phyloP scores from a whole-genome alignment of 2,113 vertebrate species.

The Pachycephala philippinensis region DNA sequence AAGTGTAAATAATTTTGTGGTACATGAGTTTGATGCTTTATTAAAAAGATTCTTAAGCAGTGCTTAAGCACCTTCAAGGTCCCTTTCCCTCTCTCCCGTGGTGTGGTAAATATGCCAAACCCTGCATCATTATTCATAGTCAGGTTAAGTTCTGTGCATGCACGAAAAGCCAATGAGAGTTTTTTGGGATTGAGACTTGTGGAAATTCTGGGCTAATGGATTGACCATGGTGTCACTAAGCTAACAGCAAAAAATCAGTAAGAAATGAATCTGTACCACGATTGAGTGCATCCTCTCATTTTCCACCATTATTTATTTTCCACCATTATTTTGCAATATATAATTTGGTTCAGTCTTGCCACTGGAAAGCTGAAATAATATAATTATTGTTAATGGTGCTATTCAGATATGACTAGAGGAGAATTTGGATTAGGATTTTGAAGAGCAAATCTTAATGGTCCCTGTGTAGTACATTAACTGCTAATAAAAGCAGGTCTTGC shows the following conservation, averaged over 20 bases:
- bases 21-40: not conserved
- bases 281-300: not conserved
- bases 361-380: not conserved
- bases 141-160: not conserved
- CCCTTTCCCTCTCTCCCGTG: not conserved
- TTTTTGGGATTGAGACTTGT: fast-evolving
- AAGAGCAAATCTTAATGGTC: not conserved
- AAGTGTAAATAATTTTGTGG: not conserved
- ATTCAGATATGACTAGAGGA: not conserved
- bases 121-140: not conserved
- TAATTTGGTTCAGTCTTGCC: not conserved
- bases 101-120: not conserved
- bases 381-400: not conserved
- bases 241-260: not conserved
- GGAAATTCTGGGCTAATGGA: not conserved
- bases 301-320: not conserved
- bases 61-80: not conserved
- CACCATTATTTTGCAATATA: not conserved
- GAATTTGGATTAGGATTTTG: slow-evolving; percentile 12
- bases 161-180: not conserved
- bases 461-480: not conserved
- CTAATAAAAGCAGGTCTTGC: slow-evolving; percentile 1
- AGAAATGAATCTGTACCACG: not conserved
- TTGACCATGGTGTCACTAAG: not conserved
- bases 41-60: not conserved